These are phyloP conservation scores for Ctenopoma multispine DNA, from an alignment of 2,797 vertebrate genomes.

Conservation along the genomic window DNA sequence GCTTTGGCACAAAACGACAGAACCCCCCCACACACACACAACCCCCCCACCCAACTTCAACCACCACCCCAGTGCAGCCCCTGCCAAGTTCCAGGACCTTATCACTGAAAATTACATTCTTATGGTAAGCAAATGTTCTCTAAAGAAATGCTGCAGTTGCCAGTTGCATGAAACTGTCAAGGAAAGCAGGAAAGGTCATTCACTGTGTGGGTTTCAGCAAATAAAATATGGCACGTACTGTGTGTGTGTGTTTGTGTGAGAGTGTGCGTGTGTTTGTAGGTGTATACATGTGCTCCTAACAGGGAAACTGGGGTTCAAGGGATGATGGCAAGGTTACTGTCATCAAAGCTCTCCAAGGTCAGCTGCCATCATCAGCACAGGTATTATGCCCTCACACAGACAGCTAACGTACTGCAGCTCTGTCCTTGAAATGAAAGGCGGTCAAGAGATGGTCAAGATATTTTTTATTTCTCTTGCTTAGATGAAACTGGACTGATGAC, in stretches of 20 bases:
- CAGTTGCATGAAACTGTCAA: conserved; percentile 78
- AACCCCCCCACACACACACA: conserved; percentile 10
- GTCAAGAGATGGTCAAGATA: conserved; percentile 49
- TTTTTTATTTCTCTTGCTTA: conserved; percentile 35
- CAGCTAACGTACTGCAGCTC: conserved; percentile 61
- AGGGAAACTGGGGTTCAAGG: conserved; percentile 58
- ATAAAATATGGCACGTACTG: conserved; percentile 55
- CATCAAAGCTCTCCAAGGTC: conserved; percentile 74
- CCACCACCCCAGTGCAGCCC: conserved; percentile 37
- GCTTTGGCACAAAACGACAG: conserved; percentile 83
- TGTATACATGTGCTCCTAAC: conserved; percentile 14
- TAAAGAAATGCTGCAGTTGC: conserved; percentile 79
- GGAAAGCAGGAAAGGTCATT: conserved; percentile 73
- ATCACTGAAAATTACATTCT: conserved; percentile 87
- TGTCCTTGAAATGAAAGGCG: conserved; percentile 60
- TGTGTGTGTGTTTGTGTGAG: conserved; percentile 26
- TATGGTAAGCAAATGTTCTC: conserved; percentile 85
- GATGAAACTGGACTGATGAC: conserved; percentile 22
- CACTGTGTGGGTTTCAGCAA: conserved; percentile 67
- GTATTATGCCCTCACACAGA: conserved; percentile 74
- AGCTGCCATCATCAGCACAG: conserved; percentile 68
- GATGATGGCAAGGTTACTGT: conserved; percentile 70
- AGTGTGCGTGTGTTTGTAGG: conserved; percentile 3
- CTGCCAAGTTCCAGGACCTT: conserved; percentile 85
- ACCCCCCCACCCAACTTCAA: conserved; percentile 21